phyloP scores from a whole-genome alignment of 2,113 vertebrate species.

The Zosterops lateralis region DNA sequence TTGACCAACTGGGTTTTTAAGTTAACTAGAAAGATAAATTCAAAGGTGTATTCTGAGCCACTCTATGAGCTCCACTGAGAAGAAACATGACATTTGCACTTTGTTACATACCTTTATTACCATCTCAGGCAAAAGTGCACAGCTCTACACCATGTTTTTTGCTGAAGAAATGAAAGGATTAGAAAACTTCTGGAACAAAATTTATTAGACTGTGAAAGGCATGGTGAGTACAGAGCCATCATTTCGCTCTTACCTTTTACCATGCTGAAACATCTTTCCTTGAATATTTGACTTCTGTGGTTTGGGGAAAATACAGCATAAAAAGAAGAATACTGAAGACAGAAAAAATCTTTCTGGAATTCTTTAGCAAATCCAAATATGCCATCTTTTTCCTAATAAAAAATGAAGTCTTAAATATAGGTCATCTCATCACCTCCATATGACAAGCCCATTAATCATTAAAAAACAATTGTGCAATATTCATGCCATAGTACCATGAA shows the following conservation, averaged over 20 bases:
- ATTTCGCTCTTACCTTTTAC: neutral
- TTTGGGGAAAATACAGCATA: neutral
- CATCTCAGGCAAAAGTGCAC: neutral
- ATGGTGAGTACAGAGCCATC: neutral
- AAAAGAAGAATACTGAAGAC: neutral
- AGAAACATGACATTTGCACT: neutral
- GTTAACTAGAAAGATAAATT: neutral
- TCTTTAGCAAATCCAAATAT: neutral
- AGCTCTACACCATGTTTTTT: neutral
- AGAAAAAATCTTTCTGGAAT: neutral
- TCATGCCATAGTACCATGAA: neutral
- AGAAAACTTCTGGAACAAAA: neutral
- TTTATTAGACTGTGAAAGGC: neutral
- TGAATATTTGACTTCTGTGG: neutral
- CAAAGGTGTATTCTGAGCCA: neutral
- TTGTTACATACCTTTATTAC: neutral
- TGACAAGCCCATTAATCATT: neutral
- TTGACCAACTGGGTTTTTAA: neutral
- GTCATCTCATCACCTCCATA: neutral
- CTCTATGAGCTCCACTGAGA: neutral
- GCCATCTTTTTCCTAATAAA: neutral
- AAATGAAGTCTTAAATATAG: neutral
- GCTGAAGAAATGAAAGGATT: neutral
- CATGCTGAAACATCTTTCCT: neutral
- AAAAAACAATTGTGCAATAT: neutral